These are phyloP conservation scores for Bombus pascuorum DNA, from an alignment of 1,140 invertebrate species.

Conservation along the genomic window DNA sequence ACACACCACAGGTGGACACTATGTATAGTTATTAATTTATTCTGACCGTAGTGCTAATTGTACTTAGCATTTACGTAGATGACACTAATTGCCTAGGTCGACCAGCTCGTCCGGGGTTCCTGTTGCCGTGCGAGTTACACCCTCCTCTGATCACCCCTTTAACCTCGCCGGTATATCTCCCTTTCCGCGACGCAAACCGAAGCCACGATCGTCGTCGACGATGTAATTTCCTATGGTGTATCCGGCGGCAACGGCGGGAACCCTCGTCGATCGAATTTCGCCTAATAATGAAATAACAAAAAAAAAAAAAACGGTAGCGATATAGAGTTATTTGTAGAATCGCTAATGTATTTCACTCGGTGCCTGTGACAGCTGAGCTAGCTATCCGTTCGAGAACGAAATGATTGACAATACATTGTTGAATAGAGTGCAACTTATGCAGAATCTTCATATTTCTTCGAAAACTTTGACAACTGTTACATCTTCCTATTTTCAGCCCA, in stretches of 20 bases:
- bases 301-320: conserved; percentile 73
- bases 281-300: conserved; percentile 58
- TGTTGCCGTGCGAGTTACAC: background rate
- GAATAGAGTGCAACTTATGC: conserved; percentile 24
- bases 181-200: background rate
- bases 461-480: background rate
- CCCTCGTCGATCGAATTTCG: conserved; percentile 64
- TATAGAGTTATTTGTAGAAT: conserved; percentile 72
- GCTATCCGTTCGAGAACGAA: conserved; percentile 43
- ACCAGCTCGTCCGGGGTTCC: conserved; percentile 47
- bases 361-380: conserved; percentile 67
- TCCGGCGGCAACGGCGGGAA: background rate
- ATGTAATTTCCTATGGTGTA: background rate
- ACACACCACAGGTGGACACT: conserved; percentile 50
- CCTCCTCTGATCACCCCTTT: background rate
- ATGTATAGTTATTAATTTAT: conserved; percentile 74
- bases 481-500: background rate
- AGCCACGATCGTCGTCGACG: background rate
- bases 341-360: conserved; percentile 72
- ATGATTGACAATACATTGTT: conserved; percentile 56
- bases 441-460: conserved; percentile 32
- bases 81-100: conserved; percentile 75
- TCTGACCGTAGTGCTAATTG: conserved; percentile 80
- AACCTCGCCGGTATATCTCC: background rate
- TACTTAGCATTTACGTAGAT: conserved; percentile 79